Evolutionary conservation across 2,888 invertebrate genomes (phyloP), one percentile per base, ranked within the genome.

Genomic region (Tetrapedia diversipes): DNA sequence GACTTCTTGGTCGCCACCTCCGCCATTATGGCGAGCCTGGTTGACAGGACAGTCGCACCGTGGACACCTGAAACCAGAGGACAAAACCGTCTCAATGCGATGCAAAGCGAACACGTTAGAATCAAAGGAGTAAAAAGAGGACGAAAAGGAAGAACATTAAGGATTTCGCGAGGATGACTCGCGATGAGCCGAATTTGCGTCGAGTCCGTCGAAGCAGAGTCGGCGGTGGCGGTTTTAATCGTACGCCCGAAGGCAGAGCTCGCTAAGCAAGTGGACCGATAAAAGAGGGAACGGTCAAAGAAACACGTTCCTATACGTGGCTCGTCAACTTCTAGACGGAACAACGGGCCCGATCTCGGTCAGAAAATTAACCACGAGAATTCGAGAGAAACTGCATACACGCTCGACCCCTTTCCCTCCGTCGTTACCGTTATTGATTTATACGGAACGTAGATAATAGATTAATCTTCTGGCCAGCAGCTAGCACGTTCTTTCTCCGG

Each of bases 1-100:
- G 91, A 89, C 81, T 91, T 91, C 87, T 91, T 92, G 57, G 91
- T 87, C 80, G 89, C 89, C 85, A 92, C 89, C 86, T 91, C 91
- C 85, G 91, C 91, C 91, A 92, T 91, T 85, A 79, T 86, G 82
- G 77, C 82, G 81, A 80, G 77, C 76, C 72, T 77, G 71, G 74
- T 63, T 71, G 77, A 75, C 75, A 72, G 61, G 65, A 61, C 63
- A 79, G 63, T 84, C 79, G 70, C 83, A 70, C 85, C 79, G 66
- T 65, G 77, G 76, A 79, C 79, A 85, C 84, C 88, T 89, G 84
- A 0, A 84, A 86, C 19, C 24, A 39, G 0, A 10, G 16, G 27
- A 51, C 4, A 32, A 32, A 2, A 6, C 32, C 6, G 6, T 32
- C 6, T 32, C 6, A 32, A 32, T 6, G 32, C 4, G 6, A 32